A percentile compares a stretch with the other conserved stretches of the same genome.
These are phyloP conservation scores for Cyclophora albipunctata DNA, from an alignment of 2,888 invertebrate genomes.

Conservation along the genomic window DNA sequence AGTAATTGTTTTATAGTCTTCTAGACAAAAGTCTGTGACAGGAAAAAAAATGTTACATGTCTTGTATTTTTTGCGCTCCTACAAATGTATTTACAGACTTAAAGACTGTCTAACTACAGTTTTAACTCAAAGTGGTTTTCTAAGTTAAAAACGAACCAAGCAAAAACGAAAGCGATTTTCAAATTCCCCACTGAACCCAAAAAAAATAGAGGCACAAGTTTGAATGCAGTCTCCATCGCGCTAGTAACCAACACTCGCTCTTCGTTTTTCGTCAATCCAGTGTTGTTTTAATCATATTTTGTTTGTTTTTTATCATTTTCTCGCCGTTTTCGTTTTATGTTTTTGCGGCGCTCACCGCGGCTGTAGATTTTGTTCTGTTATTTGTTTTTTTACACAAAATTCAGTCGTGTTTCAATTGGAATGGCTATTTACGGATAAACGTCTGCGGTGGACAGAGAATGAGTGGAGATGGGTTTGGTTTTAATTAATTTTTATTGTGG, in stretches of 20 bases:
- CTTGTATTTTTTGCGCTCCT: too few relatives aligned
- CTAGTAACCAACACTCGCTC: neutral
- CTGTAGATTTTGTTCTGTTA: slow-evolving; percentile 17
- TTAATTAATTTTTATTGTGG: neutral
- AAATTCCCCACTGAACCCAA: too few relatives aligned
- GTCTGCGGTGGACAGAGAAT: slow-evolving; percentile 11
- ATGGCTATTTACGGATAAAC: slow-evolving; percentile 33
- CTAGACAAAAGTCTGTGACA: too few relatives aligned
- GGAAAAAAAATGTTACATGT: too few relatives aligned
- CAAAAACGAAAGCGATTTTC: too few relatives aligned
- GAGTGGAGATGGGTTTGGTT: slow-evolving; percentile 10
- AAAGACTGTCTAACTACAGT: too few relatives aligned
- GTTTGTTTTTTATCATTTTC: slow-evolving; percentile 8
- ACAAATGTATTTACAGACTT: too few relatives aligned
- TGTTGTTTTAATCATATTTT: slow-evolving; percentile 22
- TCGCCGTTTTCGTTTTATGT: slow-evolving; percentile 11
- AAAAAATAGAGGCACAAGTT: too few relatives aligned
- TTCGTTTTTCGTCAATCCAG: slow-evolving; percentile 34
- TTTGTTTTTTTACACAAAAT: slow-evolving; percentile 36
- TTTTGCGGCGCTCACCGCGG: slow-evolving; percentile 16
- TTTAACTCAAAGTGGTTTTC: too few relatives aligned
- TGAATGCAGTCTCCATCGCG: too few relatives aligned
- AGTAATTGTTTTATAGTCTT: too few relatives aligned
- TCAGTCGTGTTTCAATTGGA: slow-evolving; percentile 24
- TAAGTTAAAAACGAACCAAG: too few relatives aligned